Evolutionary conservation across 1,140 invertebrate genomes (phyloP).

Genomic region (Diorhabda carinulata): DNA sequence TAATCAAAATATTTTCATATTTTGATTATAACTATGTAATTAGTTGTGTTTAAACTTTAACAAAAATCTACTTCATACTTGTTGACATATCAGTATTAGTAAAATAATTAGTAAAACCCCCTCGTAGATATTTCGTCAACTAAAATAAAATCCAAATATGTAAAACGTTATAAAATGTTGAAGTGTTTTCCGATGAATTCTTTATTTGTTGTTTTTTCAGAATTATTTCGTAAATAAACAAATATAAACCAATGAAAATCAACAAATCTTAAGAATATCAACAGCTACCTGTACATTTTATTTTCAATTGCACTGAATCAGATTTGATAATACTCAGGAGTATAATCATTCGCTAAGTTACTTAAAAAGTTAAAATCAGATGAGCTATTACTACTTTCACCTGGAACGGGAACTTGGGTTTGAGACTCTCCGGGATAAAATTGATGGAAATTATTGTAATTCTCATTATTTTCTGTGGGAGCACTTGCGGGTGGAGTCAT

Average conservation of each 20-base stretch:
- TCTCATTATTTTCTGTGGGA: conserved; percentile 55
- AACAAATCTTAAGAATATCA: conserved; percentile 29
- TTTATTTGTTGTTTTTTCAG: no score
- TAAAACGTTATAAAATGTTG: no score
- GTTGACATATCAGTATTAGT: no score
- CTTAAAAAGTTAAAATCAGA: conserved; percentile 90
- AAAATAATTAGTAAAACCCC: no score
- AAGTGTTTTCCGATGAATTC: no score
- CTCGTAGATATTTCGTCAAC: no score
- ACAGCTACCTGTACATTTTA: conserved; percentile 22
- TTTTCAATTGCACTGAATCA: conserved; percentile 49
- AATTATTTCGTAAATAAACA: conserved; percentile 11
- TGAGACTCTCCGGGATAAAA: conserved; percentile 60
- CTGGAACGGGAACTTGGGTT: conserved; percentile 50
- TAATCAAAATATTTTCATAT: no score
- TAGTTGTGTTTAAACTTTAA: no score
- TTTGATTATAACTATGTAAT: no score
- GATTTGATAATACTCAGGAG: conserved; percentile 86
- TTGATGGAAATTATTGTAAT: conserved; percentile 65
- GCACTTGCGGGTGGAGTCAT: conserved; percentile 59
- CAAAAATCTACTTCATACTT: no score
- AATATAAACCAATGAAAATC: not conserved
- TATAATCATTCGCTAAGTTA: conserved; percentile 85
- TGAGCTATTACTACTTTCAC: conserved; percentile 84
- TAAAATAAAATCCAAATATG: no score